These are phyloP conservation scores for Aptenodytes patagonicus DNA, from an alignment of 2,113 vertebrate species.

Conservation along the genomic window DNA sequence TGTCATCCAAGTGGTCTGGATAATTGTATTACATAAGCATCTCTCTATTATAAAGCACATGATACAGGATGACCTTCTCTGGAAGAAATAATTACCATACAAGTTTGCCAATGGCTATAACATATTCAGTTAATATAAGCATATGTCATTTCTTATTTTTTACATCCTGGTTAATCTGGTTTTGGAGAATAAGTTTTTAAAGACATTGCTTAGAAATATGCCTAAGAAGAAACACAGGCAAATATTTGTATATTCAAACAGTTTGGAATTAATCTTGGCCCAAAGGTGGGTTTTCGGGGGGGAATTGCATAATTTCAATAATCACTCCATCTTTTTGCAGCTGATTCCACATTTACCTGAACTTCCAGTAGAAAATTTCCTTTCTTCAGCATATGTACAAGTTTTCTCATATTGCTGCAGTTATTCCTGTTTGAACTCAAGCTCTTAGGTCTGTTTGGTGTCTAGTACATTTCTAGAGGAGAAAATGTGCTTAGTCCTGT, in stretches of 20 bases:
- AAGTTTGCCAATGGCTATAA: background rate
- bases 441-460: background rate
- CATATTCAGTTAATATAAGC: background rate
- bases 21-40: conserved; percentile 25
- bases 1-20: background rate
- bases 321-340: background rate
- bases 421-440: background rate
- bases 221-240: background rate
- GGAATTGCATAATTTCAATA: background rate
- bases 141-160: background rate
- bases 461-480: background rate
- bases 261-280: background rate
- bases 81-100: conserved; percentile 7
- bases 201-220: background rate
- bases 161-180: background rate
- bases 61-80: background rate
- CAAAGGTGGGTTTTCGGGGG: background rate
- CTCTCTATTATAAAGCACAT: background rate
- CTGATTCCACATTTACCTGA: background rate
- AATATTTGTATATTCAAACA: background rate
- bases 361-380: background rate
- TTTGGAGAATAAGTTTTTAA: background rate
- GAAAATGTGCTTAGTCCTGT: background rate
- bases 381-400: background rate
- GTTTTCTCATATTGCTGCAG: background rate